These are phyloP conservation scores for Agapornis roseicollis DNA, from an alignment of 2,113 vertebrate genomes.

Conservation along the genomic window DNA sequence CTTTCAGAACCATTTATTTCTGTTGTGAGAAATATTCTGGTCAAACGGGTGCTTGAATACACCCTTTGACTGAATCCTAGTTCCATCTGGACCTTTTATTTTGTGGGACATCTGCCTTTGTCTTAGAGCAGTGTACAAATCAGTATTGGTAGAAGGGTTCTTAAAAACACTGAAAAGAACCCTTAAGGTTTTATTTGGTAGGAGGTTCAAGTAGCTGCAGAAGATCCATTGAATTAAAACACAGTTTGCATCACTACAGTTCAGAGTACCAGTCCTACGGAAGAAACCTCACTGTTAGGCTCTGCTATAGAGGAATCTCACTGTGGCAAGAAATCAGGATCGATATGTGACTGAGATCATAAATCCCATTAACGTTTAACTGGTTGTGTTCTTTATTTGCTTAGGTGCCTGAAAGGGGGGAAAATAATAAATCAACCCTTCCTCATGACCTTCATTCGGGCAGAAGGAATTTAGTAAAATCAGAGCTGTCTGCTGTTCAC, in stretches of 20 bases:
- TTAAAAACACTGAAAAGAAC: not conserved
- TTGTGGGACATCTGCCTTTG: not conserved
- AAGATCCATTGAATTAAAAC: not conserved
- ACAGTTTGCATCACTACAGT: not conserved
- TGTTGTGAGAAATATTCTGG: not conserved
- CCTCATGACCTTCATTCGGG: not conserved
- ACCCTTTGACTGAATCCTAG: not conserved
- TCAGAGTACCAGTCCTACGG: not conserved
- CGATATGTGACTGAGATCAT: not conserved
- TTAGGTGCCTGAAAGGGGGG: not conserved
- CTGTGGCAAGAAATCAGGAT: not conserved
- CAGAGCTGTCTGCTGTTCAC: not conserved
- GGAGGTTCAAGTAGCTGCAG: not conserved
- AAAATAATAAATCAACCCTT: not conserved
- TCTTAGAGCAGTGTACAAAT: not conserved
- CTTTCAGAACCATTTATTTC: not conserved
- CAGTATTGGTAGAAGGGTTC: not conserved
- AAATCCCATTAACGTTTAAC: slow-evolving; percentile 33
- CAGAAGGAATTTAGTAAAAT: not conserved
- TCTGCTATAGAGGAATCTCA: not conserved
- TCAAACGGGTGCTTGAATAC: not conserved
- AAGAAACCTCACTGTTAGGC: not conserved
- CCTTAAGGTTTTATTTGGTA: not conserved
- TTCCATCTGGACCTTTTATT: not conserved
- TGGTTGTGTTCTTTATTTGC: not conserved